These are phyloP conservation scores for Anabas testudineus DNA, from an alignment of 2,797 vertebrate genomes.

Conservation along the genomic window DNA sequence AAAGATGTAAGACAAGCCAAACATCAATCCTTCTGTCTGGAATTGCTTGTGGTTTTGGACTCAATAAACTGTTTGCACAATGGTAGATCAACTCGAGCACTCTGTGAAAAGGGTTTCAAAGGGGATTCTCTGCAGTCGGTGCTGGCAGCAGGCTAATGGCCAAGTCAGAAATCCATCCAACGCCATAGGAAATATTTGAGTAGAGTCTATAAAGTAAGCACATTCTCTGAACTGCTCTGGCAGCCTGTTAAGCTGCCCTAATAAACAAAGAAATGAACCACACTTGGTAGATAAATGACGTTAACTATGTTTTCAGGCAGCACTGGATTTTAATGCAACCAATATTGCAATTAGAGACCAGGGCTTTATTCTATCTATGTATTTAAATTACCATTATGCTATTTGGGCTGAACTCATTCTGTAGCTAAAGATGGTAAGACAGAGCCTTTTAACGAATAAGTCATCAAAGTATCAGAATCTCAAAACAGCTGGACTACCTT, in stretches of 20 bases:
- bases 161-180: conserved; percentile 57
- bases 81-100: conserved; percentile 32
- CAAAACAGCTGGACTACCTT: conserved; percentile 27
- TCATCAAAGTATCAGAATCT: conserved; percentile 36
- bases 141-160: conserved; percentile 51
- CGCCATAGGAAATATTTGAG: conserved; percentile 30
- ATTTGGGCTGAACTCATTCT: conserved; percentile 5
- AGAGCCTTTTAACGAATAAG: conserved; percentile 14
- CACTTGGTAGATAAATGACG: conserved; percentile 2
- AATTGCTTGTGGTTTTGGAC: conserved; percentile 38
- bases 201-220: conserved; percentile 29
- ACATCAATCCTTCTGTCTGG: conserved; percentile 53
- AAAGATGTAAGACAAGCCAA: conserved; percentile 25
- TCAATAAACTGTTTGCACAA: conserved; percentile 50
- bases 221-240: conserved; percentile 29
- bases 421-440: background rate
- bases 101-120: conserved; percentile 50
- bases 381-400: background rate
- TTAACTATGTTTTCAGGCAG: background rate
- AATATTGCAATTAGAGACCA: background rate
- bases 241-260: conserved; percentile 5
- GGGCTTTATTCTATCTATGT: background rate
- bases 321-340: background rate
- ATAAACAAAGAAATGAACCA: conserved; percentile 23
- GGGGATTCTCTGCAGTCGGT: conserved; percentile 40